A percentile compares a stretch with the other conserved stretches of the same genome.
Evolutionary conservation across 2,888 invertebrate species (phyloP).

Genomic region (Xylota segnis): DNA sequence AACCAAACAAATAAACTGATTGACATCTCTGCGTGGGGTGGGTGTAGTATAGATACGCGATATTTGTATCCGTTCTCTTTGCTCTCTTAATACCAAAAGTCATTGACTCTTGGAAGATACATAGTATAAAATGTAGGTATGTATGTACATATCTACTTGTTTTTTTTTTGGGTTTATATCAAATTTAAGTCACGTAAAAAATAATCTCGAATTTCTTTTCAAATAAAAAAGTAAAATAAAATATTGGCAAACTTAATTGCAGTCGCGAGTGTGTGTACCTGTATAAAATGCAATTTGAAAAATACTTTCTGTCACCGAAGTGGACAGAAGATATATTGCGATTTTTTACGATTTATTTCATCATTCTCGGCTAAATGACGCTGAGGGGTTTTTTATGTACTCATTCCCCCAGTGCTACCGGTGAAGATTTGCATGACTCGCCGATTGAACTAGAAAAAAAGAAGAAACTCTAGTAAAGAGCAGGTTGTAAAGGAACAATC

Average conservation of each 20-base stretch:
- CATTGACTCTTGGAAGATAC: slow-evolving; percentile 57
- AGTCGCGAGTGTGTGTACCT: slow-evolving; percentile 31
- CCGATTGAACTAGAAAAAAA: slow-evolving; percentile 36
- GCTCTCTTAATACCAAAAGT: slow-evolving; percentile 56
- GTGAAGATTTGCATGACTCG: slow-evolving; percentile 41
- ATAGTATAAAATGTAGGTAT: too few species aligned
- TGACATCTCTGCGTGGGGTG: slow-evolving; percentile 75
- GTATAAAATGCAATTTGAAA: slow-evolving; percentile 52
- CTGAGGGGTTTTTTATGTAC: slow-evolving; percentile 14
- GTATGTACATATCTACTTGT: neutral
- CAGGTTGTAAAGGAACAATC: slow-evolving; percentile 36
- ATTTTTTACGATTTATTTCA: slow-evolving; percentile 60
- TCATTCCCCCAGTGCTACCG: slow-evolving; percentile 9
- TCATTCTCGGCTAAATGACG: slow-evolving; percentile 55
- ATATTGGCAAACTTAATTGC: slow-evolving; percentile 65
- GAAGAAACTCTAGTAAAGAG: slow-evolving; percentile 11
- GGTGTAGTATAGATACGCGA: slow-evolving; percentile 47
- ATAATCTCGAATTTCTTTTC: slow-evolving; percentile 51
- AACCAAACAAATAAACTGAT: slow-evolving; percentile 64
- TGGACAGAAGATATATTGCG: slow-evolving; percentile 52
- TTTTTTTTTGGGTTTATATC: slow-evolving; percentile 36
- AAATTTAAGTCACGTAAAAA: slow-evolving; percentile 67
- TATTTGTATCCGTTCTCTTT: slow-evolving; percentile 50
- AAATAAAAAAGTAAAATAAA: slow-evolving; percentile 41
- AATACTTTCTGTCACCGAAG: slow-evolving; percentile 60